Base-by-base conservation (phyloP, 1,140 invertebrate species). In the Aphidius gifuensis region DNA sequence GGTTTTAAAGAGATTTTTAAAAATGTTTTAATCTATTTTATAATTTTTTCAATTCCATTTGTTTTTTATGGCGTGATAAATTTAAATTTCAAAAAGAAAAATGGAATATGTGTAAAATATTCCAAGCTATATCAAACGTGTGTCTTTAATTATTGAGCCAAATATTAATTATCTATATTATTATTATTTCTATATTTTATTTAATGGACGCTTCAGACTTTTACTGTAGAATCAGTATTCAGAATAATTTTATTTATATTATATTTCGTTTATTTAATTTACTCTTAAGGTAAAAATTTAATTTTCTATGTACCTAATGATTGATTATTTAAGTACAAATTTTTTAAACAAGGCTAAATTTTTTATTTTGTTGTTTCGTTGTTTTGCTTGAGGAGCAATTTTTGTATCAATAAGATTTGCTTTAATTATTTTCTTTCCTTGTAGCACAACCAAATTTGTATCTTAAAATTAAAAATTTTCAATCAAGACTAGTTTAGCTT, bases 181-280 rank as follows among this genome's bases (percentile, higher is more conserved):
- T 44, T 44, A 44, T 44, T 11, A 44, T 55, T 38, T 43, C 40
- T 42, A 55, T 55, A 44, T 49, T 55, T 9, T 54, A 6, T 55
- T 55, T 55, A 40, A 55, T 55, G 53, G 53, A 55, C 53, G 53
- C 53, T 43, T 55, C 53, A 43, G 53, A 55, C 53, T 55, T 53
- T 38, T 53, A 53, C 32, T 23, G 40, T 38, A 50, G 23, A 54
- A 32, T 32, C 16, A 16, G 16, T 16, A 16, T 16, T 16, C 16
- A 16, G 16, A 16, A 16, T 16, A 16, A 16, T 16, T 16, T 16
- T 16, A 16, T 32, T 32, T 32, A 32, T 16, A 16, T 16, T 16
- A 32, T 32, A 32, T 3, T 16, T 55, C 11, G 43, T 55, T 42
- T 5, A 21, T 42, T 2, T 53, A 11, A 43, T 55, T 55, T 43